These are phyloP conservation scores for Lysandra coridon DNA, from an alignment of 2,888 invertebrate species.

Conservation along the genomic window DNA sequence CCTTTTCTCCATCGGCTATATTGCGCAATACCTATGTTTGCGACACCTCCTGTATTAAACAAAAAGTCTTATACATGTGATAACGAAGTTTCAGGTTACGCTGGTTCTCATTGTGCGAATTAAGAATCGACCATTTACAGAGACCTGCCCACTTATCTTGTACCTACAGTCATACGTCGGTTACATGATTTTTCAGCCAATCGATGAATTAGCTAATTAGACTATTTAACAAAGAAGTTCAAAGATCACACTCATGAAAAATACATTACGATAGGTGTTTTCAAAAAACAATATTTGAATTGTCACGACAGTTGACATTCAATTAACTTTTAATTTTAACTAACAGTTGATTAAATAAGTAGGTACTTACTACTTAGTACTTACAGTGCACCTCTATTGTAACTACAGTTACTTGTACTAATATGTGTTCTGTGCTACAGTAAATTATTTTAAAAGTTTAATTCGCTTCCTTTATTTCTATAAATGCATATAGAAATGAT, in stretches of 20 bases:
- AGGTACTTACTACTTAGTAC: background rate
- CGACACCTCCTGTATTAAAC: constrained; percentile 46
- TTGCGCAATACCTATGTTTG: constrained; percentile 52
- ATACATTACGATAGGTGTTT: constrained; percentile 32
- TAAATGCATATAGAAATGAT: background rate
- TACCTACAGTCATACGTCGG: constrained; percentile 36
- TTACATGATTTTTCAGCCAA: constrained; percentile 32
- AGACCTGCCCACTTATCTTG: constrained; percentile 32
- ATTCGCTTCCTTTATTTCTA: background rate
- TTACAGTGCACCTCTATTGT: too few relatives aligned
- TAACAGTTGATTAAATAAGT: background rate
- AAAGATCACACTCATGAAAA: constrained; percentile 40
- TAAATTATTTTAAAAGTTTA: background rate
- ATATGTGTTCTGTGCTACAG: too few relatives aligned
- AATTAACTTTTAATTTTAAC: constrained; percentile 10
- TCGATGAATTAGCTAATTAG: constrained; percentile 43
- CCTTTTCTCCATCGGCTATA: constrained; percentile 65
- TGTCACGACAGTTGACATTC: constrained; percentile 13
- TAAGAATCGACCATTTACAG: constrained; percentile 14
- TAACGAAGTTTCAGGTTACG: constrained; percentile 19
- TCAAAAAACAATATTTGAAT: constrained; percentile 26
- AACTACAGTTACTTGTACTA: too few relatives aligned
- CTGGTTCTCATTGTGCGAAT: constrained; percentile 7
- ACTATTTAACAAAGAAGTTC: constrained; percentile 41
- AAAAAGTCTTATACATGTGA: constrained; percentile 17